These are phyloP conservation scores for Hirtodrosophila trivittata DNA, from an alignment of 2,888 invertebrate genomes.

Conservation along the genomic window DNA sequence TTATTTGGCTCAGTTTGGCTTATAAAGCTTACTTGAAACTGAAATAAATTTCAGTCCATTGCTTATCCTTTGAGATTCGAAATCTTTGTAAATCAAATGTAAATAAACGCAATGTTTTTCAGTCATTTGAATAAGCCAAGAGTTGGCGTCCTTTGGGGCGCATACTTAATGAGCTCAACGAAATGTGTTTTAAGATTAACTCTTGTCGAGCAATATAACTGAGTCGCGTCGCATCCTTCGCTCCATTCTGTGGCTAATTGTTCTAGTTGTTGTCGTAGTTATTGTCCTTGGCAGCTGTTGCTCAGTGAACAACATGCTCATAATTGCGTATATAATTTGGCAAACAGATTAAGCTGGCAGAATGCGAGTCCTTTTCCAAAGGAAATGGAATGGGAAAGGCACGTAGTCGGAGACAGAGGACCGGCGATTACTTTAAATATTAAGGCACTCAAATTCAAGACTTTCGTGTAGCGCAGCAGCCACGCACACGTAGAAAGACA, in stretches of 20 bases:
- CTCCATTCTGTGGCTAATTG: conserved; percentile 14
- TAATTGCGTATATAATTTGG: conserved; percentile 66
- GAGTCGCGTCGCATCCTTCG: conserved; percentile 2
- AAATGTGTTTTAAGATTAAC: conserved; percentile 74
- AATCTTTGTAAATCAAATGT: conserved; percentile 53
- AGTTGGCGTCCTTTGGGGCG: conserved; percentile 18
- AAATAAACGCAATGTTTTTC: conserved; percentile 56
- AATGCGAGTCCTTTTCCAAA: conserved; percentile 7
- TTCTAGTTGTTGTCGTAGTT: conserved; percentile 10
- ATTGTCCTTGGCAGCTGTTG: conserved; percentile 60
- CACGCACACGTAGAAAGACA: background rate
- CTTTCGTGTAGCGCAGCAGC: conserved; percentile 1
- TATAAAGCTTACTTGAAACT: no score
- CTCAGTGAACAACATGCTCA: conserved; percentile 45
- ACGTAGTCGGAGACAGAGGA: background rate
- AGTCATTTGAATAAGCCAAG: conserved; percentile 56
- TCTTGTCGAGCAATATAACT: conserved; percentile 37
- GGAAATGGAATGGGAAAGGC: background rate
- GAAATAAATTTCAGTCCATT: background rate
- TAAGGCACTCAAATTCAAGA: conserved; percentile 53
- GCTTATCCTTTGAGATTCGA: background rate
- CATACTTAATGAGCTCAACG: conserved; percentile 64
- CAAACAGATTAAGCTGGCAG: conserved; percentile 38
- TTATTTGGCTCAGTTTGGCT: no score
- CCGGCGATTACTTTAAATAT: conserved; percentile 57